Conservation (phyloP, 2,113 vertebrate species). For the Sapajus apella region DNA sequence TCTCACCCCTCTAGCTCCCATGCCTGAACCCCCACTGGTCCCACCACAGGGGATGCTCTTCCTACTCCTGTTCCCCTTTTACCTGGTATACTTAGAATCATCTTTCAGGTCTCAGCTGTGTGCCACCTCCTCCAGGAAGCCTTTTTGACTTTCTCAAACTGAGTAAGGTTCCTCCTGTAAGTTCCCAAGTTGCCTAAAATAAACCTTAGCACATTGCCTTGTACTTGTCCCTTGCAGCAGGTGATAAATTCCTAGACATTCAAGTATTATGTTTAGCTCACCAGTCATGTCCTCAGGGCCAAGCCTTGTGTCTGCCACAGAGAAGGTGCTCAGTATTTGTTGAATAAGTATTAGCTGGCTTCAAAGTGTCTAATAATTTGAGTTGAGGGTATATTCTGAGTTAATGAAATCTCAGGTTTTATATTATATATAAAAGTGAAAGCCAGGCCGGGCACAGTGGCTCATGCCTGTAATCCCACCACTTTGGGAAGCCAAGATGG, state of each 20-base stretch:
- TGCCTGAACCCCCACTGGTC: neutral
- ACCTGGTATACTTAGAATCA: neutral
- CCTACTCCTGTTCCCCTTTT: neutral
- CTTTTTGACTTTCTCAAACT: neutral
- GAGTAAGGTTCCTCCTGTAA: neutral
- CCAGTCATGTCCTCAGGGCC: neutral
- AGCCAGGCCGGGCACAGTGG: too few species aligned
- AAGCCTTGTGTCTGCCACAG: neutral
- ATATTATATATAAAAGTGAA: neutral
- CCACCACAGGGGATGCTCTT: neutral
- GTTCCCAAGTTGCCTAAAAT: conserved; percentile 25
- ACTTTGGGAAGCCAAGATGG: too few species aligned
- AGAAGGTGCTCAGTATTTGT: conserved; percentile 4
- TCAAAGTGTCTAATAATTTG: conserved; percentile 17
- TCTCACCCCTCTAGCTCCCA: neutral
- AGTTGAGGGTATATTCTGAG: neutral
- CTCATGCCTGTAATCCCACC: too few species aligned
- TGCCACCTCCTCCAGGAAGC: neutral
- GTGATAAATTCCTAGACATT: conserved; percentile 44
- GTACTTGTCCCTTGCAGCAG: neutral
- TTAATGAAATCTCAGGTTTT: conserved; percentile 28
- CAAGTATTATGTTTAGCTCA: neutral
- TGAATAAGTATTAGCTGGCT: conserved; percentile 22
- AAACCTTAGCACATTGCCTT: neutral
- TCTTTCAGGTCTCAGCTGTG: neutral